A percentile compares a stretch with the other conserved stretches of the same genome.
Evolutionary conservation across 2,888 invertebrate genomes (phyloP).

Genomic region (Euclidia mi): DNA sequence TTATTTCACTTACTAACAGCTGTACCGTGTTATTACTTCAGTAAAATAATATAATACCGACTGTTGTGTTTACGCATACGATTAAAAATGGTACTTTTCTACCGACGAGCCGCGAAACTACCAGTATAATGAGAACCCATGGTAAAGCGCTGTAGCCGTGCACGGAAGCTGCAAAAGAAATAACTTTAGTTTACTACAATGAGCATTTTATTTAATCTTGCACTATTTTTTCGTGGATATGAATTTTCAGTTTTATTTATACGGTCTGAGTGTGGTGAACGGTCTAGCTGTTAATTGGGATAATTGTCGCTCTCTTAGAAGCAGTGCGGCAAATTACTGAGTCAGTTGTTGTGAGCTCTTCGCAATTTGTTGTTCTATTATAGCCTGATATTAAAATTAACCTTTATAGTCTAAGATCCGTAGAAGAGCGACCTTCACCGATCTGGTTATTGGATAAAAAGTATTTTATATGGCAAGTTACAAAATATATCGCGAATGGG

Average conservation of each 20-base stretch:
- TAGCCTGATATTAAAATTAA: constrained; percentile 10
- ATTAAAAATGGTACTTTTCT: constrained; percentile 46
- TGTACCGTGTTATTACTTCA: constrained; percentile 47
- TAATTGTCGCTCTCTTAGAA: constrained; percentile 21
- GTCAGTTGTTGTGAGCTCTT: constrained; percentile 16
- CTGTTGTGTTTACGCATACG: constrained; percentile 35
- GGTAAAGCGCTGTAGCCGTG: constrained; percentile 49
- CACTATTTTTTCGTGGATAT: constrained; percentile 9
- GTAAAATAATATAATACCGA: constrained; percentile 49
- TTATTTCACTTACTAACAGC: constrained; percentile 57
- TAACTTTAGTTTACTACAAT: constrained; percentile 26
- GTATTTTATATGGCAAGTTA: no score
- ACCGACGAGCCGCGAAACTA: constrained; percentile 32
- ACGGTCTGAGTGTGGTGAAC: constrained; percentile 6
- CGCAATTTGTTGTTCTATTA: constrained; percentile 13
- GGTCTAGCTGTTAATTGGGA: constrained; percentile 17
- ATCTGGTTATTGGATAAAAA: no score
- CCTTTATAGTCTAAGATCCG: no score
- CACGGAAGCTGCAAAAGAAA: constrained; percentile 32
- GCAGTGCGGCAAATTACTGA: constrained; percentile 20
- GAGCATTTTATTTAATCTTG: constrained; percentile 26
- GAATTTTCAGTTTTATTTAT: constrained; percentile 5
- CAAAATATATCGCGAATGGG: no score
- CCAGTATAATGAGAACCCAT: constrained; percentile 40
- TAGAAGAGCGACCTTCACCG: no score